Percentiles rank a stretch among this genome's conserved stretches.
These are phyloP conservation scores for Nothobranchius kuhntae DNA, from an alignment of 2,113 vertebrate genomes.

Conservation along the genomic window DNA sequence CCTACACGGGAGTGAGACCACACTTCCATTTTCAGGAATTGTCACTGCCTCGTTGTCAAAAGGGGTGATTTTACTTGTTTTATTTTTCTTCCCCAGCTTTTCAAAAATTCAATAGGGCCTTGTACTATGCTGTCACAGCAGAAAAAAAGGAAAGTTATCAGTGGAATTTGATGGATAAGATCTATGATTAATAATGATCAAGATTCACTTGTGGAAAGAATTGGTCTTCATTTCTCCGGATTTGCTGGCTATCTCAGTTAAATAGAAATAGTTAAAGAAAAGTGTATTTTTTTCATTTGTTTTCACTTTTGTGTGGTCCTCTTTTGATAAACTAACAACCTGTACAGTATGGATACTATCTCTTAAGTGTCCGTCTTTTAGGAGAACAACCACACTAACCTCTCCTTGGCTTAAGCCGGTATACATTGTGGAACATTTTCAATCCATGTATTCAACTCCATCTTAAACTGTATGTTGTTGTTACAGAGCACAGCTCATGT, in stretches of 20 bases:
- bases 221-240: not conserved
- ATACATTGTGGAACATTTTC: too few species aligned
- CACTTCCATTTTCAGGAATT: conserved; percentile 17
- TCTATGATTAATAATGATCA: conserved; percentile 17
- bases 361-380: not conserved
- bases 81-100: conserved; percentile 36
- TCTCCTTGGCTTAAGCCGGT: too few species aligned
- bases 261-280: too few species aligned
- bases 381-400: too few species aligned
- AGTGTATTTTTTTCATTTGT: too few species aligned
- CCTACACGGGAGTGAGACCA: conserved; percentile 4
- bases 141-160: conserved; percentile 15
- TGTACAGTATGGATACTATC: not conserved
- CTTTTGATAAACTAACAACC: not conserved
- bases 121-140: conserved; percentile 22
- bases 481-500: too few species aligned
- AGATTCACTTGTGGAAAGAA: not conserved
- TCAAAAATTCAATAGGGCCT: conserved; percentile 22
- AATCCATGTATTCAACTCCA: too few species aligned
- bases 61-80: conserved; percentile 26
- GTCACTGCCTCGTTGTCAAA: conserved; percentile 21
- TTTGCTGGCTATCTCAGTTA: too few species aligned
- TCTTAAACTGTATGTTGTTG: too few species aligned
- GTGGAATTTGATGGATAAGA: conserved; percentile 15
- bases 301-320: too few species aligned